Percentiles rank a stretch among this genome's conserved stretches.
Evolutionary conservation across 1,140 invertebrate genomes (phyloP).

Genomic region (Drosophila mojavensis): DNA sequence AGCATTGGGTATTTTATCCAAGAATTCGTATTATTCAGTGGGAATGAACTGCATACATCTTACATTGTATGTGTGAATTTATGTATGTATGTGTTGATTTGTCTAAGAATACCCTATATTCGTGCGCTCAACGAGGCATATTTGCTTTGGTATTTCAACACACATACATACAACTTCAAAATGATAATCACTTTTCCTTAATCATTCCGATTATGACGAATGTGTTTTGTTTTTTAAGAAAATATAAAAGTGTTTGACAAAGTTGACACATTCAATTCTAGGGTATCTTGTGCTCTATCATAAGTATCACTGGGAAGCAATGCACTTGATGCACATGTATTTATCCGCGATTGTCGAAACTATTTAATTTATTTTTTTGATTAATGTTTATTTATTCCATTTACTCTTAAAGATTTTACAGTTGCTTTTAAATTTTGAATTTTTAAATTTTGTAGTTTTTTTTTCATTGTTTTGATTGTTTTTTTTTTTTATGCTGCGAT

Average conservation of each 20-base stretch:
- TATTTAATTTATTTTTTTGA: slow-evolving; percentile 43
- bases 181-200: too few relatives aligned
- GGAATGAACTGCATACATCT: background rate
- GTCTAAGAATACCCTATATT: too few relatives aligned
- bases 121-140: too few relatives aligned
- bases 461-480: slow-evolving; percentile 15
- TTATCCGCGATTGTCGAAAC: slow-evolving; percentile 36
- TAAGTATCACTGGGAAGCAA: too few relatives aligned
- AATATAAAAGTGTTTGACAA: too few relatives aligned
- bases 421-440: slow-evolving; percentile 24
- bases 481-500: slow-evolving; percentile 66
- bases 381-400: too few relatives aligned
- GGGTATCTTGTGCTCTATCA: too few relatives aligned
- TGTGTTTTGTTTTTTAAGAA: too few relatives aligned
- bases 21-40: slow-evolving; percentile 4
- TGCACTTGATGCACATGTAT: slow-evolving; percentile 1
- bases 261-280: too few relatives aligned
- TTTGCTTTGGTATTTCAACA: too few relatives aligned
- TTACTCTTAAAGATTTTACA: slow-evolving; percentile 25
- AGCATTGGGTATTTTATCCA: background rate
- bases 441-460: slow-evolving; percentile 45
- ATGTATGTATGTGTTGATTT: background rate
- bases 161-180: too few relatives aligned
- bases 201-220: too few relatives aligned
- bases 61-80: background rate